Evolutionary conservation across 37 sponge, comb jelly and placozoan species (phyloP), one percentile per base, ranked within the genome.

Genomic region (Theonella swinhoei): DNA sequence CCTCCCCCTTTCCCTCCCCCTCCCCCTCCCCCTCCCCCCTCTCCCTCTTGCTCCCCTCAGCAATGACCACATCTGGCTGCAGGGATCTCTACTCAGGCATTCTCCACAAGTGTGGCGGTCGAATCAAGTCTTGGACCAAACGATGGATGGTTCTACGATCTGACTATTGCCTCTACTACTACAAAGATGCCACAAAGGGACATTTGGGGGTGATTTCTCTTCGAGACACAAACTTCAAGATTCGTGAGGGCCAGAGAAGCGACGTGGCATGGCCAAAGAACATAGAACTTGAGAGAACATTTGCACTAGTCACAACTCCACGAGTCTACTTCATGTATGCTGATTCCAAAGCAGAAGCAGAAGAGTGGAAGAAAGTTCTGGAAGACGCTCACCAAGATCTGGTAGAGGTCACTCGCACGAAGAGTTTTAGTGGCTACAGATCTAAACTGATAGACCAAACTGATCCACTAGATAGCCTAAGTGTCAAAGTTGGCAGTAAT

Each of bases 111-210:
- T 63, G 62, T 54, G 93, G 93, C 5, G 89, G 87, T 1, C 81
- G 85, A 42, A 74, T 86, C 26, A 93, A 93, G 80, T 42, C 83
- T 8, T 93, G 93, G 93, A 85, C 76, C 71, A 88, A 86, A 80
- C 83, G 93, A 36, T 82, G 59, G 58, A 78, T 93, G 75, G 68
- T 88, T 3, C 83, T 93, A 1, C 62, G 62, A 61, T 79, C 75
- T 0, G 90, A 93, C 75, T 85, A 89, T 35, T 64, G 77, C 4
- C 77, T 93, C 65, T 80, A 86, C 63, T 93, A 93, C 79, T 93
- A 81, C 78, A 93, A 93, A 63, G 87, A 86, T 39, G 62, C 79
- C 4, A 37, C 65, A 33, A 93, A 88, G 43, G 39, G 47, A 20
- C 83, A 78, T 25, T 90, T 78, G 2, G 93, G 93, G 0, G 34